Base-by-base conservation (phyloP, 1,140 invertebrate genomes). In the Cherax quadricarinatus region DNA sequence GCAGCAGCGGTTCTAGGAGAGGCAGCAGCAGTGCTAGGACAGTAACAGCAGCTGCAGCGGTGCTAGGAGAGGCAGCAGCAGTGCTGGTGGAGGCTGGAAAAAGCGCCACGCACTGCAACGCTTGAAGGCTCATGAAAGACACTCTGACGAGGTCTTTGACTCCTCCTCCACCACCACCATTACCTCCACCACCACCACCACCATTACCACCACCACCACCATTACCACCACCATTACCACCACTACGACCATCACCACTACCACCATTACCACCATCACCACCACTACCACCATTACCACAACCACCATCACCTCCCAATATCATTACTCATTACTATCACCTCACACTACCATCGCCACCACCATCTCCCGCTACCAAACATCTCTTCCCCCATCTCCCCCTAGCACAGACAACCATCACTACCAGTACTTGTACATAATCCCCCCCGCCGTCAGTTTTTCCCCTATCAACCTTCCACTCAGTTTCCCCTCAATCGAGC, bases 41-140 rank as follows among this genome's bases (percentile, higher is more conserved):
- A 70, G 66, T 70, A 10, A 10, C 18, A 18, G 66, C 5, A 70
- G 66, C 14, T 1, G 21, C 30, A 21, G 21, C 30, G 16, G 30
- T 41, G 30, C 30, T 41, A 41, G 70, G n/a, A 75, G 70, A 2
- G 6, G 16, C n/a, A n/a, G n/a, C 9, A 12, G 4, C n/a, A 21
- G 4, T 5, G 70, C 9, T 24, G n/a, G 70, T 21, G 81, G 81
- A 48, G 57, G 81, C 81, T 83, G 81, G 81, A 83, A 83, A 83
- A 83, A 83, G 81, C 81, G 18, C 81, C 81, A 83, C 81, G 81
- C 81, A 53, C 51, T 21, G 81, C 81, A 83, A 83, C 81, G 81
- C 81, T 83, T 60, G 21, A 60, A 30, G 81, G 81, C 51, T 83
- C 10, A 51, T 83, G 21, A 83, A 83, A 83, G 81, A 83, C 81